Evolutionary conservation across 2,113 vertebrate species (phyloP).

Genomic region (Vulpes vulpes): DNA sequence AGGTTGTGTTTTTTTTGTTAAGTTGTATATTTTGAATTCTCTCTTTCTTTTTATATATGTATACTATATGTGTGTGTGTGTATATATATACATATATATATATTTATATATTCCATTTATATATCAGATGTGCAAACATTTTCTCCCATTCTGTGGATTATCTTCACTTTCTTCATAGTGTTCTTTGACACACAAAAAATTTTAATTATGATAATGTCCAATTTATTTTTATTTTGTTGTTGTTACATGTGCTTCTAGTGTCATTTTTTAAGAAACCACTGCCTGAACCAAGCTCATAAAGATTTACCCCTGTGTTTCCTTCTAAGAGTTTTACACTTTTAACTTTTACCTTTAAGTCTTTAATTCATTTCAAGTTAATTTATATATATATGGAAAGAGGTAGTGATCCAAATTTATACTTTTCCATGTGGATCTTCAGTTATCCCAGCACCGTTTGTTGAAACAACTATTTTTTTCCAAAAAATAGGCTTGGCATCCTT

Average conservation of each 20-base stretch:
- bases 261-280: slow-evolving; percentile 7
- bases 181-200: background rate
- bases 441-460: background rate
- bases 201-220: background rate
- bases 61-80: too few relatives aligned
- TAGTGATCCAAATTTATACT: background rate
- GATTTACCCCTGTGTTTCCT: background rate
- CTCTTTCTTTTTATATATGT: background rate
- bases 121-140: background rate
- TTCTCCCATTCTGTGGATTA: background rate
- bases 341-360: background rate
- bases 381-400: background rate
- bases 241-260: background rate
- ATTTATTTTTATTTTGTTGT: background rate
- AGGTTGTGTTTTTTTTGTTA: background rate
- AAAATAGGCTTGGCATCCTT: background rate
- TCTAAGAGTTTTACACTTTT: background rate
- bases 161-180: background rate
- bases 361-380: background rate
- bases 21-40: background rate
- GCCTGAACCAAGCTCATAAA: background rate
- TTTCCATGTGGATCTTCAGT: background rate
- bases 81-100: background rate
- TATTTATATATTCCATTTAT: background rate
- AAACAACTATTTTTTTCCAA: background rate